Evolutionary conservation across 2,113 vertebrate species (phyloP).

Genomic region (Ia io): DNA sequence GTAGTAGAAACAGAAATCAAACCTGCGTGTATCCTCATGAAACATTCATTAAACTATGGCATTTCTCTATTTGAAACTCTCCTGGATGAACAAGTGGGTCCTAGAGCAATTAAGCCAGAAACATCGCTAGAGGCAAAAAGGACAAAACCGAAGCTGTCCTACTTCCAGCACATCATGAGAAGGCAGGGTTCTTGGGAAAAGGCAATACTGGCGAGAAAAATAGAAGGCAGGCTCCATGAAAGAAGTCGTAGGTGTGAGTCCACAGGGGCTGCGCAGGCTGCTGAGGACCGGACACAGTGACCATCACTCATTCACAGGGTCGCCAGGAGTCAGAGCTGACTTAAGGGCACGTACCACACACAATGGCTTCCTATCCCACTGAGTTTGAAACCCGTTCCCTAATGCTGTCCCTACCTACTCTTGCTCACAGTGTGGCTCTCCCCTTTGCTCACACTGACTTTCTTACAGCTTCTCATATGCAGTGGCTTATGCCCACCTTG

Average conservation of each 20-base stretch:
- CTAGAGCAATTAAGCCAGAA: not conserved
- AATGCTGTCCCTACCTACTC: rapidly evolving
- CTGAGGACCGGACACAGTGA: not conserved
- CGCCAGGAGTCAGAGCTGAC: not conserved
- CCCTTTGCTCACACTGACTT: no score
- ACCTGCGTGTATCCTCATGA: not conserved
- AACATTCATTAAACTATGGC: not conserved
- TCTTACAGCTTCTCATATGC: not conserved
- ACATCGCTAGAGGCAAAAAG: not conserved
- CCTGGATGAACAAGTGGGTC: not conserved
- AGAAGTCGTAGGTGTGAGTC: not conserved
- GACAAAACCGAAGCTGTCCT: not conserved
- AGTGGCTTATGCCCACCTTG: no score
- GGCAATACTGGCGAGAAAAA: not conserved
- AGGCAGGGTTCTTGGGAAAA: not conserved
- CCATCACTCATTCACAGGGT: no score
- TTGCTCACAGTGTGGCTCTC: no score
- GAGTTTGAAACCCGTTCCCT: not conserved
- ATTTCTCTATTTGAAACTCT: not conserved
- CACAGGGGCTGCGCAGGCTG: not conserved
- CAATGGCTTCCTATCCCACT: not conserved
- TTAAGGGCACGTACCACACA: not conserved
- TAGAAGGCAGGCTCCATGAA: not conserved
- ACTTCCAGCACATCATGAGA: not conserved
- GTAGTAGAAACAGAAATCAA: not conserved